Evolutionary conservation across 2,797 vertebrate species (phyloP), one percentile per base, ranked within the genome.

Genomic region (Australoheros facetus): DNA sequence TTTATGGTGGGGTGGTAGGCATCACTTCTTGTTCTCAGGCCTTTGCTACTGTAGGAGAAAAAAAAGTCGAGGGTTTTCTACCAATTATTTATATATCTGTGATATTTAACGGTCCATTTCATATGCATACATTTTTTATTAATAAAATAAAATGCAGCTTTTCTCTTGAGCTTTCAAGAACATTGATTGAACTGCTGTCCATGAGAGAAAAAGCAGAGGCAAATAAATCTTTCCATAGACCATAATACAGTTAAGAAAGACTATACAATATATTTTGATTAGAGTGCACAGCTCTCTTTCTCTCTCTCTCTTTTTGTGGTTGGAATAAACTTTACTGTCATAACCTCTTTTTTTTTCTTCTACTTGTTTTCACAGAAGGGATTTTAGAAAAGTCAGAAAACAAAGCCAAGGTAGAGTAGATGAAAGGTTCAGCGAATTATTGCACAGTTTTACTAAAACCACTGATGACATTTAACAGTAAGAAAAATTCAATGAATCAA

Each of bases 211-310:
- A 79, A 53, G 74, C 10, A 53, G 26, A 56, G 34, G 53, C 4
- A 3, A 72, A 75, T 71, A 34, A 26, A 79, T 72, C 56, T 78
- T 12, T 80, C 8, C 14, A 34, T 11, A 21, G 16, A 58, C 21
- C 6, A 73, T 55, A 32, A 78, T 53, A 7, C 56, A 66, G 73
- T n/a, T 57, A 17, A 80, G 58, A 72, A 62, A 71, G 34, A 64
- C 56, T 32, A 26, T 11, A 30, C 78, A 26, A 34, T 81, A 23
- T n/a, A 37, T 75, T 81, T 87, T 77, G 17, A 79, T 82, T 37
- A 69, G 64, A 70, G 14, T 16, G 2, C 53, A 51, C 5, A 48
- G 14, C 54, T 71, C 62, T 13, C 1, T 32, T 26, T 26, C 26
- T 26, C 30, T 32, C 6, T 5, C 32, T 32, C 32, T 32, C 32